Evolutionary conservation across 2,888 invertebrate species (phyloP), one percentile per base, ranked within the genome.

Genomic region (Sarcophaga caerulescens): DNA sequence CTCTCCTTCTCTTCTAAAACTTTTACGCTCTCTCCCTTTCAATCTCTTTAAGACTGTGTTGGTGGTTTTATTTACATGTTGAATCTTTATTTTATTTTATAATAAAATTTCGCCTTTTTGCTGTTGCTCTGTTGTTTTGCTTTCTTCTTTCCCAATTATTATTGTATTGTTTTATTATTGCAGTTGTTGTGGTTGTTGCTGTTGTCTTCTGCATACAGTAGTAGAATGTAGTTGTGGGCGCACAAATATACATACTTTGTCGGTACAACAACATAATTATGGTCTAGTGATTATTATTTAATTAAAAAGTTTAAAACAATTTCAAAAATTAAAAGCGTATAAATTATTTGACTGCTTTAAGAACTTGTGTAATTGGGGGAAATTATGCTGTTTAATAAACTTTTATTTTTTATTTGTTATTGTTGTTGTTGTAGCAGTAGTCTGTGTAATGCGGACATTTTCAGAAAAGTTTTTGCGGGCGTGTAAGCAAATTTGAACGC

Each of bases 211-310:
- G 8, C 35, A 8, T 35, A 35, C 35, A 35, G 35, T 35, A 35
- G 35, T 52, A 52, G 14, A 4, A 4, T 52, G 17, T 14, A 47
- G 0, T 17, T 57, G 57, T 57, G 60, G 52, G 45, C 8, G 12
- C 17, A 35, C 35, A 35, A 35, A 35, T 23, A 73, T 44, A 77
- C 52, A 71, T 23, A 71, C n/a, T 80, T 76, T 73, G 75, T 63
- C 76, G 80, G 52, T 75, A 35, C 35, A 35, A 35, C 35, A 35
- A 35, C 35, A 81, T 74, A 74, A 81, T 78, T 77, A 85, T 75
- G 85, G 85, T 85, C 85, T 70, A 79, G 57, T 81, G 85, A 85
- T 85, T 75, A 81, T 81, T 66, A 78, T 81, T 81, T 85, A 78
- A 81, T 85, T 85, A 81, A 66, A 65, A 60, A 70, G 10, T 70